A percentile compares a stretch with the other conserved stretches of the same genome.
Evolutionary conservation across 2,113 vertebrate species (phyloP).

Genomic region (Paralichthys olivaceus): DNA sequence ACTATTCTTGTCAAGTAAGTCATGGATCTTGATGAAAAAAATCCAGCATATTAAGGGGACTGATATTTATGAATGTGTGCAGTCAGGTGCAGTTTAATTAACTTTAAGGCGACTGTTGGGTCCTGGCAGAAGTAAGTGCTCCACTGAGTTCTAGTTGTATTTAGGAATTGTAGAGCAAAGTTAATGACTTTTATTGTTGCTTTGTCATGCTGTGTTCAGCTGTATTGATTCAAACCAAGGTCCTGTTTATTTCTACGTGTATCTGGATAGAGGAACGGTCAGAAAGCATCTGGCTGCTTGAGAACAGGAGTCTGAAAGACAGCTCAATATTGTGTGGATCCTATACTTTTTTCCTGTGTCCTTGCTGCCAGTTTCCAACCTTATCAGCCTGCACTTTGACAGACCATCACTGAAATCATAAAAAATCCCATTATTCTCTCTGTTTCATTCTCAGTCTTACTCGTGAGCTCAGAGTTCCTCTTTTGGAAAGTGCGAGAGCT

Average conservation of each 20-base stretch:
- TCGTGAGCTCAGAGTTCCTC: slow-evolving; percentile 22
- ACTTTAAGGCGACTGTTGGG: too few relatives aligned
- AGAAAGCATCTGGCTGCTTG: not conserved
- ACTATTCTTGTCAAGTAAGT: too few relatives aligned
- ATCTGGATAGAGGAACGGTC: not conserved
- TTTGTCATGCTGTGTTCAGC: not conserved
- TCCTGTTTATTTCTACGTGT: not conserved
- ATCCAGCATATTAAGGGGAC: too few relatives aligned
- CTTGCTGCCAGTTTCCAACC: slow-evolving; percentile 26
- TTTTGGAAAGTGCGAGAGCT: slow-evolving; percentile 32
- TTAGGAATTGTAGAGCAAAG: too few relatives aligned
- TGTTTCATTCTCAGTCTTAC: slow-evolving; percentile 25
- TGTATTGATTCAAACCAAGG: slow-evolving; percentile 16
- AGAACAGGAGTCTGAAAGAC: slow-evolving; percentile 29
- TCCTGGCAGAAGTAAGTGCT: too few relatives aligned
- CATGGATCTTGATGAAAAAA: too few relatives aligned
- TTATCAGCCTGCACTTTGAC: slow-evolving; percentile 45
- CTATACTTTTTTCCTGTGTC: slow-evolving; percentile 7
- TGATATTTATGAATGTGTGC: too few relatives aligned
- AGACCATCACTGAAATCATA: slow-evolving; percentile 15
- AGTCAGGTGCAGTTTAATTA: too few relatives aligned
- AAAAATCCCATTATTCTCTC: slow-evolving; percentile 19
- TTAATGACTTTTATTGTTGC: not conserved
- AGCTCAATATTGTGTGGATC: slow-evolving; percentile 16
- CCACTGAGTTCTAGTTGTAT: too few relatives aligned